Percentiles rank a stretch among this genome's conserved stretches.
These are phyloP conservation scores for Patagioenas fasciata DNA, from an alignment of 2,113 vertebrate genomes.

Conservation along the genomic window DNA sequence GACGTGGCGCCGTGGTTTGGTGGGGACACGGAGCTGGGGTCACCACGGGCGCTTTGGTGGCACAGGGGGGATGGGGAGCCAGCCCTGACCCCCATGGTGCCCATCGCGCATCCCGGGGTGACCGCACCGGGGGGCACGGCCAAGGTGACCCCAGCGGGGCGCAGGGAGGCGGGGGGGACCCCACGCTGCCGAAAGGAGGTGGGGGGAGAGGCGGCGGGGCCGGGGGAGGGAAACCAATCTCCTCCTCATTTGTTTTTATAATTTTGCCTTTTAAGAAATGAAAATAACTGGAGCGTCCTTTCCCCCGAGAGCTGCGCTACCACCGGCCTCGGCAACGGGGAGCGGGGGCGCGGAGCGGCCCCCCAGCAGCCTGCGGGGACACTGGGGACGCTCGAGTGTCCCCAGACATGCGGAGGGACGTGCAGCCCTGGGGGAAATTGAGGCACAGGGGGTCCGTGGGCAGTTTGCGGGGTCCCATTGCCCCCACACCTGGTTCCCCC, in stretches of 20 bases:
- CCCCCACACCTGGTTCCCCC: background rate
- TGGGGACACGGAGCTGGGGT: background rate
- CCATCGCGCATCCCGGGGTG: too few relatives aligned
- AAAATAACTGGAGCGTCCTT: slow-evolving; percentile 43
- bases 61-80: background rate
- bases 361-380: background rate
- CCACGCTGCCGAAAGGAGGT: background rate
- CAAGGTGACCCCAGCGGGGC: background rate
- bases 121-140: accelerated
- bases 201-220: background rate
- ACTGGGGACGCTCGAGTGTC: background rate
- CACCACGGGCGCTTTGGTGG: accelerated
- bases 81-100: accelerated
- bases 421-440: background rate
- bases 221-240: background rate
- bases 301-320: background rate
- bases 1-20: too few relatives aligned
- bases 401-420: background rate
- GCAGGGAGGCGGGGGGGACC: background rate
- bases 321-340: background rate
- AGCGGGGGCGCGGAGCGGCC: background rate
- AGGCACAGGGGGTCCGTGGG: background rate
- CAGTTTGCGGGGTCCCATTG: accelerated
- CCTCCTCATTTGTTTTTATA: slow-evolving; percentile 46
- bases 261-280: slow-evolving; percentile 36